Conservation (phyloP, 2,797 vertebrate species). For the Oreochromis grahami region DNA sequence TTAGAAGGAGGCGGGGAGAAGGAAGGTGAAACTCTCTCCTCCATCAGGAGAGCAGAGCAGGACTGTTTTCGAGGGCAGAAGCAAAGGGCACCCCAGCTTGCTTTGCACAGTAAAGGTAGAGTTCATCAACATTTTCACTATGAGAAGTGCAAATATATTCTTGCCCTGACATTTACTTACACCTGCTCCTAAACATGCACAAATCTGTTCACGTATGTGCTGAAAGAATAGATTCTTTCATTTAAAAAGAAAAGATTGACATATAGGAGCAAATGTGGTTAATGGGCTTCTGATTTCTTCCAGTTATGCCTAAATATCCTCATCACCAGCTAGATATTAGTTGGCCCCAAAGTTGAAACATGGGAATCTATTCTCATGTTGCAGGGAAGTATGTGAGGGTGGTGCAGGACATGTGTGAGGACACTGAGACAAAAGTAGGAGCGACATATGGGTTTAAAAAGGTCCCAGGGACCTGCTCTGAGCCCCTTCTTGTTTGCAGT, state of each 20-base stretch:
- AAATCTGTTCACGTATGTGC: not conserved
- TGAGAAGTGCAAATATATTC: not conserved
- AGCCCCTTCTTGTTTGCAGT: no score
- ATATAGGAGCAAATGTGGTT: not conserved
- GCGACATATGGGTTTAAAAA: no score
- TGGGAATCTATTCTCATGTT: no score
- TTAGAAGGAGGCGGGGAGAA: constrained; percentile 43
- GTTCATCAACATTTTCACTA: not conserved
- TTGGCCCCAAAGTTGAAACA: no score
- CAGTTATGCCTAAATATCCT: no score
- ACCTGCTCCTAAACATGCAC: not conserved
- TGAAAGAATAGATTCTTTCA: not conserved
- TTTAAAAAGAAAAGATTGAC: not conserved
- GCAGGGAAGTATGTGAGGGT: no score
- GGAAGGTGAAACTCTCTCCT: constrained; percentile 50
- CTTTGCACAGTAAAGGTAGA: constrained; percentile 28
- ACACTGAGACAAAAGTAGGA: no score
- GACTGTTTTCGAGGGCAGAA: constrained; percentile 5
- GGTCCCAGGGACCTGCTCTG: no score
- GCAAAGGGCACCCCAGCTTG: not conserved
- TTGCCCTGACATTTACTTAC: not conserved
- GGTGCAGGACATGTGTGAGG: no score
- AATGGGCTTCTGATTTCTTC: not conserved
- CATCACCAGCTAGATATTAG: no score
- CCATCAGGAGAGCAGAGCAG: constrained; percentile 43